phyloP scores from a whole-genome alignment of 1,140 invertebrate genomes.

The Cydia pomonella region DNA sequence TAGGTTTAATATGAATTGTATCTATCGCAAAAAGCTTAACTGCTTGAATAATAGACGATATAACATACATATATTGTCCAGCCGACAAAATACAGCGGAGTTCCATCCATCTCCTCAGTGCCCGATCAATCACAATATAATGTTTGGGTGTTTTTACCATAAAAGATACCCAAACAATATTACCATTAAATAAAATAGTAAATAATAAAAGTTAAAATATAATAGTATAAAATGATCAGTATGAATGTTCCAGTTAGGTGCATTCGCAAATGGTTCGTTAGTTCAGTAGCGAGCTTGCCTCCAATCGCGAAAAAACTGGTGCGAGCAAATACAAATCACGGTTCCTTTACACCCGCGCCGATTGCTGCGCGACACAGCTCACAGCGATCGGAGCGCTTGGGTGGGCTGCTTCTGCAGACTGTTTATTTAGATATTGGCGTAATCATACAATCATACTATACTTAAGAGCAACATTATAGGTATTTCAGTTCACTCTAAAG shows the following conservation, averaged over 20 bases:
- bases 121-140: slow-evolving; percentile 13
- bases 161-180: slow-evolving; percentile 11
- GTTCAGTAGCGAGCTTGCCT: slow-evolving; percentile 54
- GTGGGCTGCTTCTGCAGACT: background rate
- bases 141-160: background rate
- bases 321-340: slow-evolving; percentile 68
- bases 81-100: background rate
- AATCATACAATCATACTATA: too few relatives aligned
- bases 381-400: background rate
- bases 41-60: background rate
- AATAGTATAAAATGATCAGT: slow-evolving; percentile 46
- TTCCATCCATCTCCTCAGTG: slow-evolving; percentile 1
- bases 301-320: slow-evolving; percentile 64
- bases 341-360: slow-evolving; percentile 44
- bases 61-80: background rate
- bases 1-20: too few relatives aligned
- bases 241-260: slow-evolving; percentile 62
- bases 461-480: too few relatives aligned
- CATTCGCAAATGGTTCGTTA: slow-evolving; percentile 65
- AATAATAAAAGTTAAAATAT: slow-evolving; percentile 37
- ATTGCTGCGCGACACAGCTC: slow-evolving; percentile 9
- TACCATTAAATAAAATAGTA: slow-evolving; percentile 10
- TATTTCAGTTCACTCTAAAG: too few relatives aligned
- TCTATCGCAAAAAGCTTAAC: background rate
- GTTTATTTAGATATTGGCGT: background rate